Conservation (phyloP, 2,888 invertebrate species). For the Heteromyza rotundicornis region DNA sequence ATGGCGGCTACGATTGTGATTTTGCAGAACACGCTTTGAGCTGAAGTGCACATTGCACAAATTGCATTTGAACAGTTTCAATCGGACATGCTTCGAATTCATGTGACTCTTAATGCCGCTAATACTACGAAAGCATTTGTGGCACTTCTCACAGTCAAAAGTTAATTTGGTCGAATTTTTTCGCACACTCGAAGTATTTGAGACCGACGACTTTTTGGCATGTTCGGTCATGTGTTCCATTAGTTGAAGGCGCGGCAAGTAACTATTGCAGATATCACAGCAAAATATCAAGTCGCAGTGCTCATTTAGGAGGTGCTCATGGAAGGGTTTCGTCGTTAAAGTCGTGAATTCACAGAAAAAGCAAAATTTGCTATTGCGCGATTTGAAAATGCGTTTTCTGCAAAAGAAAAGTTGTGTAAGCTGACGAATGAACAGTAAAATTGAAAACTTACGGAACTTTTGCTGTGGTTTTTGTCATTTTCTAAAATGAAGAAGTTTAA, state of each 20-base stretch:
- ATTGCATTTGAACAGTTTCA: conserved; percentile 67
- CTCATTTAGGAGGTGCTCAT: conserved; percentile 52
- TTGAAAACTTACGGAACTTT: too few relatives aligned
- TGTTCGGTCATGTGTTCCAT: conserved; percentile 62
- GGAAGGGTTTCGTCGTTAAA: not conserved
- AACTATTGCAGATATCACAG: conserved; percentile 62
- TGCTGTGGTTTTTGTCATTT: too few relatives aligned
- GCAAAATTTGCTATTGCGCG: not conserved
- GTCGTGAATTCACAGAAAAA: conserved; percentile 7
- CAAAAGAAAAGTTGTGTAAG: too few relatives aligned
- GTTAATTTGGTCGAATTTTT: not conserved
- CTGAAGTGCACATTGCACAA: conserved; percentile 52
- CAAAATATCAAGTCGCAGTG: conserved; percentile 61
- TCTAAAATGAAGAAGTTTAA: too few relatives aligned
- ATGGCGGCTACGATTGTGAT: conserved; percentile 31
- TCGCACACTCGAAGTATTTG: not conserved
- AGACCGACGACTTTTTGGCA: conserved; percentile 35
- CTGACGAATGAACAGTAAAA: too few relatives aligned
- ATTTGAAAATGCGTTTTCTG: not conserved
- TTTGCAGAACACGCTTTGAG: conserved; percentile 30
- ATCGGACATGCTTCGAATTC: conserved; percentile 20
- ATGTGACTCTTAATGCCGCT: conserved; percentile 22
- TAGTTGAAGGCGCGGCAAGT: conserved; percentile 57
- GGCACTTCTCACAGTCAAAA: conserved; percentile 30
- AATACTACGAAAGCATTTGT: conserved; percentile 23